Percentiles rank a stretch among this genome's conserved stretches.
phyloP scores from a whole-genome alignment of 2,113 vertebrate genomes.

The Vanacampus margaritifer region DNA sequence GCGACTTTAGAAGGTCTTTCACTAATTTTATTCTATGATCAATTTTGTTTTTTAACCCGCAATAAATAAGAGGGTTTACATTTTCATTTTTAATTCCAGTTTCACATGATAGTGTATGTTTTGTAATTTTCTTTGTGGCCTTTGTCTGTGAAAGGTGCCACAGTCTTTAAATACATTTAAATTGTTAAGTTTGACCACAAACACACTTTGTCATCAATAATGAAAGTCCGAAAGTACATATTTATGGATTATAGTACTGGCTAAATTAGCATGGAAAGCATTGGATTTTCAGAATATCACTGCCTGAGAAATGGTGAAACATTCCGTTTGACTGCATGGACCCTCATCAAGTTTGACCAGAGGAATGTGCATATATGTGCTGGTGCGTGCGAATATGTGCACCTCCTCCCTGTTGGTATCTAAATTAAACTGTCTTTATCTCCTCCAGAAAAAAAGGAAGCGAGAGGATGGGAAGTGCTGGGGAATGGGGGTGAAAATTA shows the following conservation, averaged over 20 bases:
- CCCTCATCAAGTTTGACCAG: constrained; percentile 45
- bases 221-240: background rate
- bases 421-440: constrained; percentile 84
- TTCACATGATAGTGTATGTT: too few species aligned
- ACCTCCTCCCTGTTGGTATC: constrained; percentile 72
- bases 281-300: background rate
- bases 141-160: background rate
- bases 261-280: background rate
- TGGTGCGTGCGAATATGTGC: constrained; percentile 17
- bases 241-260: background rate
- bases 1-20: too few species aligned
- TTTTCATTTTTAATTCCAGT: too few species aligned
- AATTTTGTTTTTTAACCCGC: too few species aligned
- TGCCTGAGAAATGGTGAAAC: background rate
- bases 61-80: too few species aligned
- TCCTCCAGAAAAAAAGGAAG: constrained; percentile 57
- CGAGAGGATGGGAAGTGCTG: constrained; percentile 43
- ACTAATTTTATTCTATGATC: too few species aligned
- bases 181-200: background rate
- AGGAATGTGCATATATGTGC: constrained; percentile 11
- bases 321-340: constrained; percentile 15
- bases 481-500: constrained; percentile 70
- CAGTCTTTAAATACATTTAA: background rate
- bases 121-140: too few species aligned
- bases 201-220: background rate